Percentiles rank a stretch among this genome's conserved stretches.
These are phyloP conservation scores for Acleris holmiana DNA, from an alignment of 2,888 invertebrate genomes.

Conservation along the genomic window DNA sequence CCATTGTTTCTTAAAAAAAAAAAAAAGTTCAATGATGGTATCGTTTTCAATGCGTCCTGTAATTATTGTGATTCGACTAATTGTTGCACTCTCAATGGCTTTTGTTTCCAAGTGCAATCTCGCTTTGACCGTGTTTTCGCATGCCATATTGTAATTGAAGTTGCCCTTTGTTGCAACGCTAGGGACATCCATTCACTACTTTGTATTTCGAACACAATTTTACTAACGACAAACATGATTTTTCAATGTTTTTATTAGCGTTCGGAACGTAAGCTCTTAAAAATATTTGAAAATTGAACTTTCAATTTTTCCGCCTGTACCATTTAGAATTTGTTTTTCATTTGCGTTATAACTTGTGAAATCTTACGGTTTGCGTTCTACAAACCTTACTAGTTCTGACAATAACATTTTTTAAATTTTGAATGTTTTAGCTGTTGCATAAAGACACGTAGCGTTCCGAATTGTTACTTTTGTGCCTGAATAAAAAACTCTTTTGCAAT, in stretches of 20 bases:
- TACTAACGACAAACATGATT: slow-evolving; percentile 19
- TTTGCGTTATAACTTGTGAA: slow-evolving; percentile 21
- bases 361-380: slow-evolving; percentile 10
- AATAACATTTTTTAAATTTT: too few species aligned
- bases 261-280: slow-evolving; percentile 27
- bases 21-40: slow-evolving; percentile 71
- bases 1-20: slow-evolving; percentile 69
- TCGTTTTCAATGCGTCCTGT: slow-evolving; percentile 74
- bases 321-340: slow-evolving; percentile 28
- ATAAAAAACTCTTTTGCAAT: slow-evolving; percentile 18
- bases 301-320: slow-evolving; percentile 28
- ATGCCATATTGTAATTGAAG: slow-evolving; percentile 75
- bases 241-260: slow-evolving; percentile 19
- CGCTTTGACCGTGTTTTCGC: slow-evolving; percentile 77
- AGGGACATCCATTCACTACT: slow-evolving; percentile 16
- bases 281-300: slow-evolving; percentile 27
- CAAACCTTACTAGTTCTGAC: background rate
- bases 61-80: slow-evolving; percentile 80
- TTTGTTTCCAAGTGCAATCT: slow-evolving; percentile 70
- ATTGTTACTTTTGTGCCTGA: slow-evolving; percentile 3
- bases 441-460: background rate
- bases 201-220: slow-evolving; percentile 21
- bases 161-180: slow-evolving; percentile 53
- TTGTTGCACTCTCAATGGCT: slow-evolving; percentile 67
- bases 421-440: background rate